These are phyloP conservation scores for Planococcus citri DNA, from an alignment of 1,140 invertebrate genomes.

Conservation along the genomic window DNA sequence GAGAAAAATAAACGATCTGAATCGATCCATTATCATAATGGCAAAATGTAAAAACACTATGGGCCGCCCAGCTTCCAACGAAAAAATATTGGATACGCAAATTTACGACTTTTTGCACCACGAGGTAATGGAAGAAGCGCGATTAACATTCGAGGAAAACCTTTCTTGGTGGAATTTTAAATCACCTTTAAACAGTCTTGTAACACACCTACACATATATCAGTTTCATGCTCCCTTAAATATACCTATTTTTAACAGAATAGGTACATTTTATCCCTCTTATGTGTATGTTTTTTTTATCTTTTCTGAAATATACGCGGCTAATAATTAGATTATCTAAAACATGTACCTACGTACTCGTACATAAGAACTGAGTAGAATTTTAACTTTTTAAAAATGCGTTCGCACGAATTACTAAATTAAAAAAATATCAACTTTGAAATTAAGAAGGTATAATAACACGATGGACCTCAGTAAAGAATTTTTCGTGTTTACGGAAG, in stretches of 20 bases:
- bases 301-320: not conserved
- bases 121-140: not conserved
- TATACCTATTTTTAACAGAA: slow-evolving; percentile 1
- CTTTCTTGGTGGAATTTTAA: slow-evolving; percentile 7
- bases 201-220: not conserved
- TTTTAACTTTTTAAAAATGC: too few species aligned
- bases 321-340: too few species aligned
- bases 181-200: not conserved
- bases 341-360: too few species aligned
- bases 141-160: slow-evolving; percentile 5
- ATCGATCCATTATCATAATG: slow-evolving; percentile 3
- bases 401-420: too few species aligned
- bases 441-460: too few species aligned
- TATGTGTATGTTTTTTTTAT: not conserved
- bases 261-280: too few species aligned
- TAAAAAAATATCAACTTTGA: too few species aligned
- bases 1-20: not conserved
- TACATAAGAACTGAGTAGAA: too few species aligned
- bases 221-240: not conserved
- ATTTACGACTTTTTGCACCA: not conserved
- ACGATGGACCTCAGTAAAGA: too few species aligned
- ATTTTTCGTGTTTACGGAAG: too few species aligned
- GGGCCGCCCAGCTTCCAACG: not conserved
- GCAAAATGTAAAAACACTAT: not conserved
- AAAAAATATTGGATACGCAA: not conserved